These are phyloP conservation scores for Sylvicola cinctus DNA, from an alignment of 2,888 invertebrate genomes.

Conservation along the genomic window DNA sequence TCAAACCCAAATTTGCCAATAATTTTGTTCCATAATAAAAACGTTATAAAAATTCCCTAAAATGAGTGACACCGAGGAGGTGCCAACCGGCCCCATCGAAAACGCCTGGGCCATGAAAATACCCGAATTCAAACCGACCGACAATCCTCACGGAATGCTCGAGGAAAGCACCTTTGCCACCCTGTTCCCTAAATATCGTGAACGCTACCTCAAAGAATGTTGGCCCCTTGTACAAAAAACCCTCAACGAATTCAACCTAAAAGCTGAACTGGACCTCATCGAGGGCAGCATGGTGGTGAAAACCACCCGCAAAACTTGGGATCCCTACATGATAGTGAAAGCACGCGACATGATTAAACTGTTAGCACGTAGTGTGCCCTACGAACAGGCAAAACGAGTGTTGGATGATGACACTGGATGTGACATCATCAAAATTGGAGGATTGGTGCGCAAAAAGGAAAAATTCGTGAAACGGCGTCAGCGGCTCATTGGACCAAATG, in stretches of 20 bases:
- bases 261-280: slow-evolving; percentile 76
- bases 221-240: slow-evolving; percentile 89
- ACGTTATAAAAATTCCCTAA: too few species aligned
- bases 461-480: slow-evolving; percentile 90
- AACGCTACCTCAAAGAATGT: slow-evolving; percentile 82
- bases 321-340: slow-evolving; percentile 92
- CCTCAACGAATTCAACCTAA: slow-evolving; percentile 54
- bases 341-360: slow-evolving; percentile 91
- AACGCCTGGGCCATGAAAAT: slow-evolving; percentile 77
- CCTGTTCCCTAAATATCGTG: slow-evolving; percentile 91
- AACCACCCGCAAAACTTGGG: slow-evolving; percentile 95
- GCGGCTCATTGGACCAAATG: slow-evolving; percentile 88
- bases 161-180: slow-evolving; percentile 95
- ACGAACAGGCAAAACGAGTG: slow-evolving; percentile 78
- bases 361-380: slow-evolving; percentile 86
- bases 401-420: slow-evolving; percentile 78
- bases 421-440: slow-evolving; percentile 93
- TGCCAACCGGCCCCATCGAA: slow-evolving; percentile 38
- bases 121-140: slow-evolving; percentile 67
- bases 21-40: too few species aligned
- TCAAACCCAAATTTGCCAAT: too few species aligned
- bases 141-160: slow-evolving; percentile 64
- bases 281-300: slow-evolving; percentile 89
- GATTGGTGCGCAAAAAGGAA: slow-evolving; percentile 72
- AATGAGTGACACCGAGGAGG: slow-evolving; percentile 21